These are phyloP conservation scores for Acanthacorydalis orientalis DNA, from an alignment of 2,888 invertebrate species.

Conservation along the genomic window DNA sequence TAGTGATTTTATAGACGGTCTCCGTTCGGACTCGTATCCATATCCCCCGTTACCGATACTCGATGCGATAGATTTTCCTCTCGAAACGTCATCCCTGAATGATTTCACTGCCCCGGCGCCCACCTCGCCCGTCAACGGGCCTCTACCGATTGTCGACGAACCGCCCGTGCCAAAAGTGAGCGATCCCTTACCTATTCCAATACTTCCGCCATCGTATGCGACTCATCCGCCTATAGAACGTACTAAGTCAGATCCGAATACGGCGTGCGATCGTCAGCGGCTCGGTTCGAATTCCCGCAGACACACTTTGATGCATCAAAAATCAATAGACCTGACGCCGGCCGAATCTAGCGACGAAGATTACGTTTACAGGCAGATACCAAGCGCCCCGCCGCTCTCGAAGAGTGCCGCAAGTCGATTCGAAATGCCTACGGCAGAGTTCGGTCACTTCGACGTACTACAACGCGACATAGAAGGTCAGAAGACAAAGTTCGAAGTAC, in stretches of 20 bases:
- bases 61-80: not conserved
- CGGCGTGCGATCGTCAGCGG: constrained; percentile 52
- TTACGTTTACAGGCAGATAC: constrained; percentile 56
- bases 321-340: constrained; percentile 69
- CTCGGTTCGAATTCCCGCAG: constrained; percentile 57
- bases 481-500: constrained; percentile 51
- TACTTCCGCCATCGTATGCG: not conserved
- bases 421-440: constrained; percentile 27
- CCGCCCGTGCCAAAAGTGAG: not conserved
- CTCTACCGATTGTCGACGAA: not conserved
- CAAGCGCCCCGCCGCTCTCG: constrained; percentile 52
- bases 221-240: constrained; percentile 58
- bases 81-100: not conserved
- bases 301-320: constrained; percentile 68
- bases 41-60: constrained; percentile 4
- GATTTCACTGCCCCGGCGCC: not conserved
- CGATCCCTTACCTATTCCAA: not conserved
- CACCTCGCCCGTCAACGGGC: no score
- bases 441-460: constrained; percentile 47
- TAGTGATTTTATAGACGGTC: constrained; percentile 20
- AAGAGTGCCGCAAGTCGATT: constrained; percentile 32
- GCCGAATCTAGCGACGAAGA: constrained; percentile 76
- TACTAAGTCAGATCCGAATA: constrained; percentile 76
- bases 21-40: constrained; percentile 3
- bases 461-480: constrained; percentile 29